Evolutionary conservation across 2,888 invertebrate species (phyloP).

Genomic region (Heliconius hortense): DNA sequence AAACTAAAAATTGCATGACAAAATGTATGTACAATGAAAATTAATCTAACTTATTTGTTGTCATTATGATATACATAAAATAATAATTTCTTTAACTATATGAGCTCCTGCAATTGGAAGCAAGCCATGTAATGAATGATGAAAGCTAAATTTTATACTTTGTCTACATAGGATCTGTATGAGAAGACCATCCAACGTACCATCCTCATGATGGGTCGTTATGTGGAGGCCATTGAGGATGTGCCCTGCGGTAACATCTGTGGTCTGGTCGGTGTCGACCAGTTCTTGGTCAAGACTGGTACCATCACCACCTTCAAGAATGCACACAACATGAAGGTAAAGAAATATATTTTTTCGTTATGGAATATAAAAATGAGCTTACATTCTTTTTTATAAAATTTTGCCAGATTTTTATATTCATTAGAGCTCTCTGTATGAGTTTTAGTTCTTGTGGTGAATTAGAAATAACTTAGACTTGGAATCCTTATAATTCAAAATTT

Average conservation of each 20-base stretch:
- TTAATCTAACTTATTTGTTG: no score
- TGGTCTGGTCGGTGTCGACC: conserved; percentile 99
- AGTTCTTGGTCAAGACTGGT: conserved; percentile 99
- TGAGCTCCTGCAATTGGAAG: no score
- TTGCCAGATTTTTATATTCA: no score
- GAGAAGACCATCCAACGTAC: conserved; percentile 99
- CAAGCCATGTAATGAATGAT: no score
- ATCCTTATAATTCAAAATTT: no score
- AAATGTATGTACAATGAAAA: background rate
- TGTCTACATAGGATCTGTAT: conserved; percentile 88
- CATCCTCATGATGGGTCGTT: conserved; percentile 99
- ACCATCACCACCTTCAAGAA: conserved; percentile 99
- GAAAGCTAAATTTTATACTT: background rate
- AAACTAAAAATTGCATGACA: background rate
- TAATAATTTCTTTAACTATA: no score
- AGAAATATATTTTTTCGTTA: background rate
- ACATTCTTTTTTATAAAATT: no score
- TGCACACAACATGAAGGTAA: conserved; percentile 97
- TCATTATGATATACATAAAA: no score
- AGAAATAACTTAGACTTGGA: no score
- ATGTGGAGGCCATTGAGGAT: conserved; percentile 99
- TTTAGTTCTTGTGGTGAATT: no score
- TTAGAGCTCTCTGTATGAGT: no score
- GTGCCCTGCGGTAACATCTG: conserved; percentile 99
- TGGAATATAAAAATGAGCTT: no score